Percentiles rank a stretch among this genome's conserved stretches.
Conservation (phyloP, 2,113 vertebrate genomes). For the Psittacara wagleri region DNA sequence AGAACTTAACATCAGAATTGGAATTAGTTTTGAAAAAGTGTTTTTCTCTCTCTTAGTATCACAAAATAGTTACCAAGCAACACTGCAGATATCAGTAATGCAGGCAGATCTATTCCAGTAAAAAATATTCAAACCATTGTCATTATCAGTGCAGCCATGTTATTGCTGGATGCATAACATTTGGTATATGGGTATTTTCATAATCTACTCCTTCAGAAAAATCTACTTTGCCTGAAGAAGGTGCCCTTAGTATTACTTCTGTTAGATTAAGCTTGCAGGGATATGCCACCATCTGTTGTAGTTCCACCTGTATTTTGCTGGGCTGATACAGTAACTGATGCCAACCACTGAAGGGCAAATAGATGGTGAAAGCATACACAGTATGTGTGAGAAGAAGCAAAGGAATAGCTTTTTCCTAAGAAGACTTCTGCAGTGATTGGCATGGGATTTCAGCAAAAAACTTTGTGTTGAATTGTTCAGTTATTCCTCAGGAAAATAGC, state of each 20-base stretch:
- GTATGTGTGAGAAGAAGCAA: neutral
- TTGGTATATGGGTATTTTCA: neutral
- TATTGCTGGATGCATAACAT: slow-evolving; percentile 9
- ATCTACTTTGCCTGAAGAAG: neutral
- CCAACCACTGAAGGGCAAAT: neutral
- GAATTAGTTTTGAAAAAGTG: slow-evolving; percentile 21
- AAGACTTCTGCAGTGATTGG: neutral
- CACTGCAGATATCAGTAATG: neutral
- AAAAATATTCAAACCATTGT: neutral
- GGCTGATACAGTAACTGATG: neutral
- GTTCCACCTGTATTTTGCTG: neutral
- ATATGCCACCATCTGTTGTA: neutral
- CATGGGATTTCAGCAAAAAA: neutral
- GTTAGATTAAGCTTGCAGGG: neutral
- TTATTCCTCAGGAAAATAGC: neutral
- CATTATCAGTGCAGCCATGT: neutral
- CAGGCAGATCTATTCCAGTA: neutral
- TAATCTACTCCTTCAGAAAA: neutral
- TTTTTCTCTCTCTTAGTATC: neutral
- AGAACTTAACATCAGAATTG: neutral
- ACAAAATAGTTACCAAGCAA: slow-evolving; percentile 52
- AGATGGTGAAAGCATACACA: neutral
- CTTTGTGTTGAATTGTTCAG: neutral
- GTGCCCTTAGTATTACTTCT: neutral
- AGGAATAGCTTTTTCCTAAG: neutral